Conservation (phyloP, 35 echinoderm and acorn worm genomes). For the Heliocidaris erythrogramma region DNA sequence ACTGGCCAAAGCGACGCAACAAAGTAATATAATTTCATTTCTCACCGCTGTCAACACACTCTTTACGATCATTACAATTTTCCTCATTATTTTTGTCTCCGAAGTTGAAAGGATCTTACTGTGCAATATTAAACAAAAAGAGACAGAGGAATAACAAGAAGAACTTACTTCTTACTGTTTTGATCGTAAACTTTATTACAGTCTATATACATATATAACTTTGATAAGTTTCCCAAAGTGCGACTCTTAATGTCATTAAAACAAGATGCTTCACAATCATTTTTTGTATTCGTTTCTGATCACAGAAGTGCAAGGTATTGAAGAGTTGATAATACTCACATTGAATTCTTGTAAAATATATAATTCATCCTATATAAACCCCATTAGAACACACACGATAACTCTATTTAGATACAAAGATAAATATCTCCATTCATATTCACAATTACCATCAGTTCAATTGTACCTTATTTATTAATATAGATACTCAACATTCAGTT, state of each 20-base stretch:
- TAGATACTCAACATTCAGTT: neutral
- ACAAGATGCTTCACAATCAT: neutral
- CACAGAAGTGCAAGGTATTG: constrained; percentile 29
- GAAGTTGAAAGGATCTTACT: no score
- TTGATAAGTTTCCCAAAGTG: neutral
- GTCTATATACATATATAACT: constrained; percentile 19
- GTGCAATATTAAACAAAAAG: neutral
- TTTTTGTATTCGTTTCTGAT: neutral
- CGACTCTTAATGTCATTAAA: neutral
- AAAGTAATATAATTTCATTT: no score
- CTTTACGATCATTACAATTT: no score
- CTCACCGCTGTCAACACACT: no score
- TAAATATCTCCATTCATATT: neutral
- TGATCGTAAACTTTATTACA: constrained; percentile 6
- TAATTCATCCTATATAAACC: neutral
- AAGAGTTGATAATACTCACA: constrained; percentile 15
- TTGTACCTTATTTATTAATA: neutral
- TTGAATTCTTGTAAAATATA: constrained; percentile 24
- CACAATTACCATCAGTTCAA: neutral
- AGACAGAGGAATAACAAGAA: neutral
- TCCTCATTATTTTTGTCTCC: no score
- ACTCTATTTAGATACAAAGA: neutral
- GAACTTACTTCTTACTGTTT: neutral
- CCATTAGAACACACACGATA: neutral
- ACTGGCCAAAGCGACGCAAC: no score